Evolutionary conservation across 2,113 vertebrate genomes (phyloP).

Genomic region (Pterocles orientalis): DNA sequence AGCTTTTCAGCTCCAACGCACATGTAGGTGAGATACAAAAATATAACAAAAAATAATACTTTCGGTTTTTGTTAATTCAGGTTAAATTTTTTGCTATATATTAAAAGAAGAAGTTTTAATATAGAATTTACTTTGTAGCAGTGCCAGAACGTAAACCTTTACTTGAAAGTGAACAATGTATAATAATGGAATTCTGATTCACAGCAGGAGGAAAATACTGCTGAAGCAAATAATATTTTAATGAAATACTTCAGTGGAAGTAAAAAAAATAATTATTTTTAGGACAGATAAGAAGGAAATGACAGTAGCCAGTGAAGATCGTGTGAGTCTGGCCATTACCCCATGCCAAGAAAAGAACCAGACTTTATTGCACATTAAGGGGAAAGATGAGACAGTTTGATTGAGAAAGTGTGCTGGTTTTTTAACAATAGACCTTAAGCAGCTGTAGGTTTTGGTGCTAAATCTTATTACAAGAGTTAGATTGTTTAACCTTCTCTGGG

Average conservation of each 20-base stretch:
- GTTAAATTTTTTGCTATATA: not conserved
- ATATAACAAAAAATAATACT: not conserved
- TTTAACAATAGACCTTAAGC: not conserved
- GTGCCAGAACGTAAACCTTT: not conserved
- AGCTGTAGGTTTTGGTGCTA: not conserved
- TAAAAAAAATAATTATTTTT: not conserved
- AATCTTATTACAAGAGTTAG: not conserved
- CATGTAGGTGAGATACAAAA: not conserved
- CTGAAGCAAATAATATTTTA: constrained; percentile 12
- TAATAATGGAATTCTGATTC: not conserved
- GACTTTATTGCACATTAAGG: not conserved
- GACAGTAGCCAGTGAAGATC: not conserved
- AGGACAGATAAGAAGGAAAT: not conserved
- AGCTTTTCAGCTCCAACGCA: not conserved
- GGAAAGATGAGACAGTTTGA: not conserved
- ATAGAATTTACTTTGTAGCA: constrained; percentile 11
- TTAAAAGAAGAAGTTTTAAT: not conserved
- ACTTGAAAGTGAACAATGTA: not conserved
- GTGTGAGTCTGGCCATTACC: not conserved
- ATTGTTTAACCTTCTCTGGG: constrained; percentile 4
- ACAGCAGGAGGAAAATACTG: not conserved
- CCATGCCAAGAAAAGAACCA: not conserved
- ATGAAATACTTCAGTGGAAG: not conserved
- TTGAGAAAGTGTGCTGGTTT: not conserved
- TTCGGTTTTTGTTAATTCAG: not conserved